These are phyloP conservation scores for Mastomys coucha DNA, from an alignment of 2,113 vertebrate species.

Conservation along the genomic window DNA sequence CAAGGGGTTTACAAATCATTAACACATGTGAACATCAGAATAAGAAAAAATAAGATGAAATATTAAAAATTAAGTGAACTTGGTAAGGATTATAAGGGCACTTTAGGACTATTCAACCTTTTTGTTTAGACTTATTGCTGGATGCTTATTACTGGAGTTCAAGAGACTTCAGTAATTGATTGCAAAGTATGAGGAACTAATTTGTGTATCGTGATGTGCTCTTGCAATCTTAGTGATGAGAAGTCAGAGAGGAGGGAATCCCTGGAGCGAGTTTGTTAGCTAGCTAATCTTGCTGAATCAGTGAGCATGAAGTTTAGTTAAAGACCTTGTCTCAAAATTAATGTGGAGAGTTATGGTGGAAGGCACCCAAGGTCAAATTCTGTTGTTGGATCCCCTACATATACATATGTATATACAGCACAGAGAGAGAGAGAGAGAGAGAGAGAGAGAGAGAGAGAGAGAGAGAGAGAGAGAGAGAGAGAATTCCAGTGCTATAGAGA, in stretches of 20 bases:
- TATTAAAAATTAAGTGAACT: not conserved
- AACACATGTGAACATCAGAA: not conserved
- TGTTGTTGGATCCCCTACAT: not conserved
- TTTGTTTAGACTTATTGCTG: conserved; percentile 19
- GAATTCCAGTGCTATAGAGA: not conserved
- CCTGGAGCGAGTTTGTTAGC: not conserved
- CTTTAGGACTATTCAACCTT: not conserved
- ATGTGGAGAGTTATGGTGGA: not conserved
- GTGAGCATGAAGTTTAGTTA: not conserved
- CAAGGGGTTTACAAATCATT: not conserved
- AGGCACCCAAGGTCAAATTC: not conserved
- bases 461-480: not conserved
- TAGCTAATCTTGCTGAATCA: not conserved
- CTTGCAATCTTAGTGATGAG: no score
- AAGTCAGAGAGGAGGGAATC: not conserved
- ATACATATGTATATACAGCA: not conserved
- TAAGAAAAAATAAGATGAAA: not conserved
- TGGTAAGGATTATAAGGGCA: not conserved
- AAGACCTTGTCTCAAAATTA: not conserved
- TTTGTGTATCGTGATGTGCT: not conserved
- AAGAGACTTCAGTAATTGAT: not conserved
- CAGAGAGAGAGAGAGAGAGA: no score
- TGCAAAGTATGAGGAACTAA: not conserved
- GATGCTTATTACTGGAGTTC: not conserved
- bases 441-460: not conserved